phyloP scores from a whole-genome alignment of 1,140 invertebrate genomes.

The Ericerus pela region DNA sequence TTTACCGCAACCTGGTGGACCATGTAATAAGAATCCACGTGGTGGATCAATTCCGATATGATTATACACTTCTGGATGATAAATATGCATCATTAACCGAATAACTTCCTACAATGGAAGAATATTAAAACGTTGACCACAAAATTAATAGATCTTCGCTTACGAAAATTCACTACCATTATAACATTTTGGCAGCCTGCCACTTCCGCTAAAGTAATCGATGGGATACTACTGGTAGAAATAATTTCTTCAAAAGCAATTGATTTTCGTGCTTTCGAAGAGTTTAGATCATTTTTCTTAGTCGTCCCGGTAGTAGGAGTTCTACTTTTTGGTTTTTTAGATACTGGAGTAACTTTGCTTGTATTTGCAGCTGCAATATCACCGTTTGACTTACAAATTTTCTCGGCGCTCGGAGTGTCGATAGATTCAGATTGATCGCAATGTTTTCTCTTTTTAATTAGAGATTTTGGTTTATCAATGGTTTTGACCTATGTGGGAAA shows the following conservation, averaged over 20 bases:
- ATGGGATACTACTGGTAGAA: not conserved
- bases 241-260: not conserved
- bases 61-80: conserved; percentile 36
- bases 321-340: not conserved
- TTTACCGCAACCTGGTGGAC: conserved; percentile 87
- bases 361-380: not conserved
- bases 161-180: conserved; percentile 3
- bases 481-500: too few relatives aligned
- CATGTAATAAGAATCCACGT: conserved; percentile 71
- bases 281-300: not conserved
- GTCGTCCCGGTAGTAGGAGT: not conserved
- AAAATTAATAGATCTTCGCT: not conserved
- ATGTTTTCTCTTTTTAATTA: not conserved
- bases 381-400: not conserved
- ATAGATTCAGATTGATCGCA: not conserved
- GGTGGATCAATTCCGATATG: conserved; percentile 65
- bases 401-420: not conserved
- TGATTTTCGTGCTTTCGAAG: not conserved
- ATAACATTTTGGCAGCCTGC: conserved; percentile 15
- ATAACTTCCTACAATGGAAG: conserved; percentile 19
- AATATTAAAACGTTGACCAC: not conserved
- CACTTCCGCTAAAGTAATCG: conserved; percentile 12
- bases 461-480: too few relatives aligned
- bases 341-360: not conserved
- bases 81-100: conserved; percentile 22